Conservation (phyloP, 2,888 invertebrate genomes). For the Cerastoderma edule region DNA sequence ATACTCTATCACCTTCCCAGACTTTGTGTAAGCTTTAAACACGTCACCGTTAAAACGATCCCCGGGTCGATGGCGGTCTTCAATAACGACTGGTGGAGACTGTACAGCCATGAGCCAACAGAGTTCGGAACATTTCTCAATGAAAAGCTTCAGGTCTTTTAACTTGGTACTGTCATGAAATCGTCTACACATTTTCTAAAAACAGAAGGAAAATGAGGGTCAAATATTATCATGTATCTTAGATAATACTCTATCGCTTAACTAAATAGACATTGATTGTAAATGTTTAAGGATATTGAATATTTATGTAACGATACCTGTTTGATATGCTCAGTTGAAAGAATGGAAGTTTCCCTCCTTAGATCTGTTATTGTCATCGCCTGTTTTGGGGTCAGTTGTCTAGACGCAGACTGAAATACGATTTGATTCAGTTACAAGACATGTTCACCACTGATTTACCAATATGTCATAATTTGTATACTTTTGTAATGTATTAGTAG, state of each 20-base stretch:
- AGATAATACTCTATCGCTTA: not conserved
- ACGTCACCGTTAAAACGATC: slow-evolving; percentile 12
- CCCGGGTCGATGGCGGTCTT: not conserved
- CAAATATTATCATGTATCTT: not conserved
- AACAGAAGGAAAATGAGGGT: not conserved
- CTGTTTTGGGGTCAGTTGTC: not conserved
- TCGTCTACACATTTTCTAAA: not conserved
- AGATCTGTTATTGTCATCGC: not conserved
- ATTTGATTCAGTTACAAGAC: not conserved
- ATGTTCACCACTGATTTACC: not conserved
- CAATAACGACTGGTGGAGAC: slow-evolving; percentile 23
- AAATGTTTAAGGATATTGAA: not conserved
- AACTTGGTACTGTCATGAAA: not conserved
- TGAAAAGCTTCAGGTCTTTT: not conserved
- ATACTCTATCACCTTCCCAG: slow-evolving; percentile 9
- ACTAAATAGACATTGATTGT: not conserved
- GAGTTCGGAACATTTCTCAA: slow-evolving; percentile 18
- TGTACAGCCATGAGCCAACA: slow-evolving; percentile 32
- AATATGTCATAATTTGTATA: not conserved
- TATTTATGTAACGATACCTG: not conserved
- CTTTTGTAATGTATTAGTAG: not conserved
- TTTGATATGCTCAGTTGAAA: not conserved
- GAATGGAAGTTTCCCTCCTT: not conserved
- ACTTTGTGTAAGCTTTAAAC: slow-evolving; percentile 19
- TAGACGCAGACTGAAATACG: not conserved